phyloP scores from a whole-genome alignment of 2,888 invertebrate species.

The Sepioteuthis lessoniana region DNA sequence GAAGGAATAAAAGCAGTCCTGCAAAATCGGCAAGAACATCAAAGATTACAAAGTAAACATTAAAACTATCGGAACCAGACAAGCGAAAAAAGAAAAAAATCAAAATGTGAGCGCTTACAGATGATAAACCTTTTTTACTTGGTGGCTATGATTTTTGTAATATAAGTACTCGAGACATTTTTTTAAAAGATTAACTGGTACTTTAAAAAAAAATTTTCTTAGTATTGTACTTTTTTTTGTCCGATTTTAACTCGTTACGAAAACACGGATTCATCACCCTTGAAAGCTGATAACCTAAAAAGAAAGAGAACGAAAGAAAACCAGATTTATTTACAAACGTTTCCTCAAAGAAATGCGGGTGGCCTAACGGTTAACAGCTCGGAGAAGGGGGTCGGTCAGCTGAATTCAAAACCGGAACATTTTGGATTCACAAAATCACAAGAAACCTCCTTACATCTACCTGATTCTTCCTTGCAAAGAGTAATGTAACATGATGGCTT shows the following conservation, averaged over 20 bases:
- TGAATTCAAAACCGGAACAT: no score
- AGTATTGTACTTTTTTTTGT: not conserved
- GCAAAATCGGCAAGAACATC: not conserved
- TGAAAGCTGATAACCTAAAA: not conserved
- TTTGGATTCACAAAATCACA: no score
- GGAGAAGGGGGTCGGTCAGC: no score
- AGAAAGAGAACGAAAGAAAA: not conserved
- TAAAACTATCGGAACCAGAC: constrained; percentile 21
- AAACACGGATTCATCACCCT: not conserved
- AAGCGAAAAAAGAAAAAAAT: not conserved
- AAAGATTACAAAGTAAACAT: constrained; percentile 7
- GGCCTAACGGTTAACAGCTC: no score
- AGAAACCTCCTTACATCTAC: no score
- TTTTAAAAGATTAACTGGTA: constrained; percentile 10
- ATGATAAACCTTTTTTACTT: not conserved
- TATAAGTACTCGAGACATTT: not conserved
- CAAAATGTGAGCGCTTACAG: not conserved
- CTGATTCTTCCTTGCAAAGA: no score
- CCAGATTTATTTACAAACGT: no score
- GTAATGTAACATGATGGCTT: no score
- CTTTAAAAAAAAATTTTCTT: no score
- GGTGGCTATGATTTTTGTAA: not conserved
- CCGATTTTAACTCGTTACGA: not conserved
- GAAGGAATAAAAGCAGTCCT: not conserved
- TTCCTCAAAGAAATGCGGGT: no score